These are phyloP conservation scores for Bactericera cockerelli DNA, from an alignment of 1,140 invertebrate species.

Conservation along the genomic window DNA sequence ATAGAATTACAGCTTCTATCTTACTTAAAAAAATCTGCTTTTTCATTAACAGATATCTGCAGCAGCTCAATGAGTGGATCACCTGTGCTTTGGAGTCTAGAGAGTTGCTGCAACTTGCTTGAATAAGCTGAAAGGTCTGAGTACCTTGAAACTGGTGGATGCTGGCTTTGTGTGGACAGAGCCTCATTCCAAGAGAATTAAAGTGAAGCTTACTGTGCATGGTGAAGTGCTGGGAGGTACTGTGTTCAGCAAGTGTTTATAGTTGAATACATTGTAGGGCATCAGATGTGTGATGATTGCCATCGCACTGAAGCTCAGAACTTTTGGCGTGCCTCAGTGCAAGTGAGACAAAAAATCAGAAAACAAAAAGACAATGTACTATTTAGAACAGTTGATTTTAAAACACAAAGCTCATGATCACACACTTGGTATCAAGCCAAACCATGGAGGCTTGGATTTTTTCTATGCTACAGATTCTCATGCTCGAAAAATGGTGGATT, in stretches of 20 bases:
- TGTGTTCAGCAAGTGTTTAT: conserved; percentile 84
- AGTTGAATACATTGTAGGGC: conserved; percentile 79
- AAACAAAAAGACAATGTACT: conserved; percentile 97
- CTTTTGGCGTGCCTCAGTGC: conserved; percentile 85
- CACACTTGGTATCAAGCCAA: conserved; percentile 84
- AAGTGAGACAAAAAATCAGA: conserved; percentile 72
- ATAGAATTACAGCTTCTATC: no score
- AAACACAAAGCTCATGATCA: conserved; percentile 88
- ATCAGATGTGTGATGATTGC: conserved; percentile 96
- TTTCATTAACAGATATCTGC: conserved; percentile 70
- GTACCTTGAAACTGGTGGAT: conserved; percentile 79
- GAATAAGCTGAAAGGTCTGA: conserved; percentile 84
- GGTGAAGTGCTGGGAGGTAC: conserved; percentile 75
- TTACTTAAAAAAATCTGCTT: no score
- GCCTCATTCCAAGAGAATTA: conserved; percentile 94
- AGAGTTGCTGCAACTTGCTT: conserved; percentile 85
- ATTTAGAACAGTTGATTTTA: conserved; percentile 92
- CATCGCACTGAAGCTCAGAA: conserved; percentile 93
- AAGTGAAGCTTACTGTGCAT: conserved; percentile 94
- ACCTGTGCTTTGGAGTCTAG: conserved; percentile 77
- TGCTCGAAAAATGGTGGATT: conserved; percentile 92
- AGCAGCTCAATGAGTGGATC: conserved; percentile 86
- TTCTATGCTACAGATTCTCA: conserved; percentile 78
- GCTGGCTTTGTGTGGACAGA: conserved; percentile 98
- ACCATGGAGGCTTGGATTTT: conserved; percentile 90